phyloP scores from a whole-genome alignment of 1,140 invertebrate genomes.

The Eumaeus atala region DNA sequence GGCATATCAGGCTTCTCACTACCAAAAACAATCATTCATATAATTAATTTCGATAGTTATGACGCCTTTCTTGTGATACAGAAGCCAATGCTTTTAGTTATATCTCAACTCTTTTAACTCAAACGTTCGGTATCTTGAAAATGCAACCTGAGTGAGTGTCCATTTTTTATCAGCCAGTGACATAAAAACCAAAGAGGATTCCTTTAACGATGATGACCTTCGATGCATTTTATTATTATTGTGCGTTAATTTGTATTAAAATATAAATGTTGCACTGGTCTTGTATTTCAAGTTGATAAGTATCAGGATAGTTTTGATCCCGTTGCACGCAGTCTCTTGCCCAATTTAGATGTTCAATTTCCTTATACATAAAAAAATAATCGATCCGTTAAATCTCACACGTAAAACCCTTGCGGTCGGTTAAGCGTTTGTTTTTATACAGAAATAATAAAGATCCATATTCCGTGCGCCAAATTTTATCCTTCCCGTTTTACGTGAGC shows the following conservation, averaged over 20 bases:
- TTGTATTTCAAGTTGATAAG: conserved; percentile 23
- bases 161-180: background rate
- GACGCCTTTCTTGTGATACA: conserved; percentile 58
- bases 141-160: background rate
- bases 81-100: conserved; percentile 63
- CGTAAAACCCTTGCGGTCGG: conserved; percentile 27
- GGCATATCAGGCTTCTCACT: too few species aligned
- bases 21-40: conserved; percentile 52
- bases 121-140: background rate
- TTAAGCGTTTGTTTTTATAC: conserved; percentile 16
- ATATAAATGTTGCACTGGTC: background rate
- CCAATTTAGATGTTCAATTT: conserved; percentile 28
- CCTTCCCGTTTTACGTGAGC: conserved; percentile 28
- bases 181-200: background rate
- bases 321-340: conserved; percentile 24
- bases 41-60: conserved; percentile 65
- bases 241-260: background rate
- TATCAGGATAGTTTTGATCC: conserved; percentile 21
- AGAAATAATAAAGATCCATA: conserved; percentile 11
- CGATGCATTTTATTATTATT: background rate
- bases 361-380: conserved; percentile 24
- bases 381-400: conserved; percentile 31
- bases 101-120: conserved; percentile 34
- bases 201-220: background rate
- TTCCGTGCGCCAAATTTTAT: conserved; percentile 14